Percentiles rank a stretch among this genome's conserved stretches.
These are phyloP conservation scores for Actias luna DNA, from an alignment of 2,888 invertebrate species.

Conservation along the genomic window DNA sequence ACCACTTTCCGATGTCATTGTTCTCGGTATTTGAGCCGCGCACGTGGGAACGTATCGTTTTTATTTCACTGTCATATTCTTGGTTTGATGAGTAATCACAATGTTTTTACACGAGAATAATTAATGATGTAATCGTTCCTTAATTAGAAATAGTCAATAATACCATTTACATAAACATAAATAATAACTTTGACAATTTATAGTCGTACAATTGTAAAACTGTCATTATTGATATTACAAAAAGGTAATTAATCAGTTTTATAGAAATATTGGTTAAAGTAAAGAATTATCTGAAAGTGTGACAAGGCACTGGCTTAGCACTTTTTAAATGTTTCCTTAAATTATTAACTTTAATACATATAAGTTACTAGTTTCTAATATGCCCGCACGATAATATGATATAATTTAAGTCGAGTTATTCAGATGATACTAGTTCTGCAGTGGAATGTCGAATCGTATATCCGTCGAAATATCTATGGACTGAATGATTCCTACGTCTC, in stretches of 20 bases:
- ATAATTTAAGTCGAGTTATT: no score
- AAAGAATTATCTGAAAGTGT: neutral
- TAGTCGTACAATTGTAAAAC: neutral
- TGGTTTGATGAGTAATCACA: neutral
- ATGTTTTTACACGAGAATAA: neutral
- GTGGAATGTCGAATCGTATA: no score
- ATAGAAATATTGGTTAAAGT: neutral
- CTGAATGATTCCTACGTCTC: no score
- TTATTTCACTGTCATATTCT: conserved; percentile 39
- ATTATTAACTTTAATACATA: no score
- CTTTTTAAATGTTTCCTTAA: no score
- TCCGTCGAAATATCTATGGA: no score
- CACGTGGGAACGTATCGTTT: conserved; percentile 55
- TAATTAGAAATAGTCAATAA: neutral
- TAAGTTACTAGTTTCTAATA: no score
- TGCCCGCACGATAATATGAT: no score
- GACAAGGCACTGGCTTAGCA: no score
- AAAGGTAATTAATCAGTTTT: neutral
- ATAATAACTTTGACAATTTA: neutral
- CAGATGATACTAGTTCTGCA: no score
- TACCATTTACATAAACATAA: neutral
- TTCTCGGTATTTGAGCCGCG: conserved; percentile 35
- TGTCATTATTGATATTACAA: neutral
- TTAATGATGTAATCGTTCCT: neutral
- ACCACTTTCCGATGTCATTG: conserved; percentile 72